Conservation (phyloP, 2,888 invertebrate species). For the Cosmia trapezina region DNA sequence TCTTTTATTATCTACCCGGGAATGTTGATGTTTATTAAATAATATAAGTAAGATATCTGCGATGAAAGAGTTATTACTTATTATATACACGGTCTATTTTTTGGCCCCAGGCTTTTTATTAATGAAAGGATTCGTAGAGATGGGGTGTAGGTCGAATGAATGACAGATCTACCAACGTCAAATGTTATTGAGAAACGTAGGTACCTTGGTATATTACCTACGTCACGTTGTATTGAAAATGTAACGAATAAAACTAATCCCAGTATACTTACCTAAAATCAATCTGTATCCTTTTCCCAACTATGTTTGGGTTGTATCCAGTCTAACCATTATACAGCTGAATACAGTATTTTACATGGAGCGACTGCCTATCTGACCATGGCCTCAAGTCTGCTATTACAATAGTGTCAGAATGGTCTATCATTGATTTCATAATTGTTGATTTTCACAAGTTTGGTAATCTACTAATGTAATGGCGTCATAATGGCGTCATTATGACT, state of each 20-base stretch:
- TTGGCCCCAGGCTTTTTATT: not conserved
- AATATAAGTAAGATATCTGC: conserved; percentile 21
- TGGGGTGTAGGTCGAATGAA: not conserved
- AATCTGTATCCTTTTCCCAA: too few relatives aligned
- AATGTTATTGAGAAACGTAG: not conserved
- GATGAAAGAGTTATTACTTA: conserved; percentile 22
- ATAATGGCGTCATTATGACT: too few relatives aligned
- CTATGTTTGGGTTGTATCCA: too few relatives aligned
- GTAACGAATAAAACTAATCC: not conserved
- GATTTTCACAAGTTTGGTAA: too few relatives aligned
- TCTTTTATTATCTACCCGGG: conserved; percentile 19
- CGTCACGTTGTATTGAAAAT: not conserved
- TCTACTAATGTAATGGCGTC: too few relatives aligned
- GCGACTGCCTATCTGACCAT: too few relatives aligned
- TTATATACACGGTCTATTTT: conserved; percentile 3
- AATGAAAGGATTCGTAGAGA: not conserved
- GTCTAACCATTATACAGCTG: too few relatives aligned
- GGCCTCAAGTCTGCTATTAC: too few relatives aligned
- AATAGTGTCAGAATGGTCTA: too few relatives aligned
- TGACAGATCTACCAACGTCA: not conserved
- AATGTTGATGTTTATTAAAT: conserved; percentile 37
- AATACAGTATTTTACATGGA: too few relatives aligned
- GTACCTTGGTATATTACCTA: not conserved
- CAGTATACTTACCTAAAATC: too few relatives aligned
- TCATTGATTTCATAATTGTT: too few relatives aligned